phyloP scores from a whole-genome alignment of 2,797 vertebrate species.

The Squalus acanthias region DNA sequence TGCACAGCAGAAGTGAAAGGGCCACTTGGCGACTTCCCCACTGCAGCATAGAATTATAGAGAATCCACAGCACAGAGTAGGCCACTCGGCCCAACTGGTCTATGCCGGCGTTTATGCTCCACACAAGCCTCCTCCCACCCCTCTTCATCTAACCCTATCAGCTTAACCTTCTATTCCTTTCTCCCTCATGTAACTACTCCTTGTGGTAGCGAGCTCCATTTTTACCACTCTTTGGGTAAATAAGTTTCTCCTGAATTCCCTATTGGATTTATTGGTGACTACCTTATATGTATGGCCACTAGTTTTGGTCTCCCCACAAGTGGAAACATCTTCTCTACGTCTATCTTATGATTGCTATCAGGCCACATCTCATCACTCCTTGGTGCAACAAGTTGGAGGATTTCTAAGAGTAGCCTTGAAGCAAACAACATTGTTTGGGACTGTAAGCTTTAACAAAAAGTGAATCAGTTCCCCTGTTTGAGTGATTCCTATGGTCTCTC shows the following conservation, averaged over 20 bases:
- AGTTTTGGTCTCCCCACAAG: background rate
- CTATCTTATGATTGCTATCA: background rate
- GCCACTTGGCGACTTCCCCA: too few species aligned
- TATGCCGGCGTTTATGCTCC: background rate
- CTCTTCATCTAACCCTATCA: background rate
- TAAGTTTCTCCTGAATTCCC: too few species aligned
- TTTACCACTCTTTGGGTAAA: too few species aligned
- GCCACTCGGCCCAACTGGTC: background rate
- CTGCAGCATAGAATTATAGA: too few species aligned
- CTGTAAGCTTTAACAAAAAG: background rate
- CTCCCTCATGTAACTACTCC: too few species aligned
- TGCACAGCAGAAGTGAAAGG: background rate
- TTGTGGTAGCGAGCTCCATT: too few species aligned
- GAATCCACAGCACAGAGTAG: background rate
- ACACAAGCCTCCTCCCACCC: background rate
- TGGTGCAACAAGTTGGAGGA: background rate
- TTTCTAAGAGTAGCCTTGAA: background rate
- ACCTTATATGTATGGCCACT: too few species aligned
- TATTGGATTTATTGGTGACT: too few species aligned
- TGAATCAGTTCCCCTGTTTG: background rate
- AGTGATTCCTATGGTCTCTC: background rate
- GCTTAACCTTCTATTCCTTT: background rate
- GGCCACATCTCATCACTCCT: background rate
- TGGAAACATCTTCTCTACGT: background rate
- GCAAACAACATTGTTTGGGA: background rate